Base-by-base conservation (phyloP, 2,113 vertebrate species). In the Herpetotheres cachinnans region DNA sequence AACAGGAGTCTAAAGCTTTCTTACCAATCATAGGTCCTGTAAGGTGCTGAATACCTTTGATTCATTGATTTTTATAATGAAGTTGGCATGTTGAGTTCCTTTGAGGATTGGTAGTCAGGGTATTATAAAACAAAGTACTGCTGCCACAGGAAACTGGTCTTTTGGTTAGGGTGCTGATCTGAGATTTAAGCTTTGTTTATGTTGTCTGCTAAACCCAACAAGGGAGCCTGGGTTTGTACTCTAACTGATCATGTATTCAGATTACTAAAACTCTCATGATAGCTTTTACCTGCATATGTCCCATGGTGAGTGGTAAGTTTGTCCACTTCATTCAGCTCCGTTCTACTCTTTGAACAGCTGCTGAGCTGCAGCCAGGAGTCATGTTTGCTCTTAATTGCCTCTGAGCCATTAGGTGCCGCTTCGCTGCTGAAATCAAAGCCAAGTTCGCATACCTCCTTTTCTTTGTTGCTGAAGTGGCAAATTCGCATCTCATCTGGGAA, bases 371-470 rank as follows among this genome's bases (percentile, higher is more conserved):
- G 91, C 81, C 81, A 91, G 40, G 86, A 94, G 93, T 91, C 77
- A 95, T 25, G 6, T 96, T 82, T 85, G 52, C 65, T 95, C 58
- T 87, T 96, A 95, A 96, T 97, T 95, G 86, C 93, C 58, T 96
- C 81, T 95, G 93, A 91, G 89, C 90, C 70, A 17, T 44, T 86
- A 88, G 93, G 73, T 72, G 52, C 69, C 73, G 27, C 65, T 94
- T 77, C 59, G 94, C 59, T 17, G n/a, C 69, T 91, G 70, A 91
- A 94, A 79, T 25, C 61, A 42, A 42, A 95, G 81, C 77, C 89
- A 87, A 40, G 82, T 17, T 13, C 59, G 44, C 46, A 24, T 9
- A 29, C 30, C 61, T 84, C 59, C 80, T 38, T 52, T 24, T 69
- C 40, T 93, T 94, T 77, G 13, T 22, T 19, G 30, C 91, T 65